Conservation (phyloP, 1,140 invertebrate genomes). For the Pararge aegeria region DNA sequence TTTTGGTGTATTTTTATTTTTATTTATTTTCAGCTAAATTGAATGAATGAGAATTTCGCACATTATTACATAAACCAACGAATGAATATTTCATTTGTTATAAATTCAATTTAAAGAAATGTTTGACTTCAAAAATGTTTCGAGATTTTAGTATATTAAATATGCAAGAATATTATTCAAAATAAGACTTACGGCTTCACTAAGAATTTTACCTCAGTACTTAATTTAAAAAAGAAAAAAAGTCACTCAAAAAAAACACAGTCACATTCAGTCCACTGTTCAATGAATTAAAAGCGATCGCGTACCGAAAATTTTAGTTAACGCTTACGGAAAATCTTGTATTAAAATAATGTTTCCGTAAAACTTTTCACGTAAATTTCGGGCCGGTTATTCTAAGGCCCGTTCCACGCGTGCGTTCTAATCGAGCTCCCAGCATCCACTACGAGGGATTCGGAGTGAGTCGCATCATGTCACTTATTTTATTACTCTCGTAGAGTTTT, state of each 20-base stretch:
- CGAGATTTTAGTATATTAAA: too few relatives aligned
- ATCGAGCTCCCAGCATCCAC: conserved; percentile 52
- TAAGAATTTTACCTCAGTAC: neutral
- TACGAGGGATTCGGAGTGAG: conserved; percentile 43
- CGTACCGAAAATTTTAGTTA: neutral
- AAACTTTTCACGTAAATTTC: conserved; percentile 20
- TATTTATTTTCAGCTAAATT: too few relatives aligned
- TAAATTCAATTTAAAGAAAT: too few relatives aligned
- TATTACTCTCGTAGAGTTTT: conserved; percentile 21
- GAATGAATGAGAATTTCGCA: too few relatives aligned
- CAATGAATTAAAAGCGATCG: neutral
- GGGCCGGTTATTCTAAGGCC: conserved; percentile 14
- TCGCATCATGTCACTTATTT: conserved; percentile 36
- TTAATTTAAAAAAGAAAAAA: neutral
- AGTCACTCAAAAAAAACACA: neutral
- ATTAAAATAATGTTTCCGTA: neutral
- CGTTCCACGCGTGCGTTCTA: conserved; percentile 35
- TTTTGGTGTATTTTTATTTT: too few relatives aligned
- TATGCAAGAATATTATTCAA: too few relatives aligned
- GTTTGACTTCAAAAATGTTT: too few relatives aligned
- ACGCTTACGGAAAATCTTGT: neutral
- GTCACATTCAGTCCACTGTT: neutral
- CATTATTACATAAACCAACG: too few relatives aligned
- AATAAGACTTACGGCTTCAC: neutral
- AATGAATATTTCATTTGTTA: too few relatives aligned